These are phyloP conservation scores for Eidolon helvum DNA, from an alignment of 2,113 vertebrate species.

Conservation along the genomic window DNA sequence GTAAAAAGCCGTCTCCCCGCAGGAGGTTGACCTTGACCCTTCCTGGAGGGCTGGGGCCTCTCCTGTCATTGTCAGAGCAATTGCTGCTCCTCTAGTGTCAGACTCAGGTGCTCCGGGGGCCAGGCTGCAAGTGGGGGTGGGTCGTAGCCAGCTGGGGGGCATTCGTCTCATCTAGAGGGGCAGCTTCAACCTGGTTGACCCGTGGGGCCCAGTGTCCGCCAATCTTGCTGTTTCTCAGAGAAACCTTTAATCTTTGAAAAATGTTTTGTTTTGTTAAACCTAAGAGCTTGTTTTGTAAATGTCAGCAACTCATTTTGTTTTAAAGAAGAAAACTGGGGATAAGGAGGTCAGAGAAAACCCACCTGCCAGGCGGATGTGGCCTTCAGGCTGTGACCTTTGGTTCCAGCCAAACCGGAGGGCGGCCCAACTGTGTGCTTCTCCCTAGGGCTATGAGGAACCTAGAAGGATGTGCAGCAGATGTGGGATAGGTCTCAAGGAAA, in stretches of 20 bases:
- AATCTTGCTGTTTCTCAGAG: background rate
- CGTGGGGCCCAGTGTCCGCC: background rate
- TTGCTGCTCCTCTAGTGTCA: background rate
- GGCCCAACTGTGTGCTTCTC: background rate
- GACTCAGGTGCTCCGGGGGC: background rate
- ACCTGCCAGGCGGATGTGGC: background rate
- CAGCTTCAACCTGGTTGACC: background rate
- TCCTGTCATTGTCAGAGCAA: background rate
- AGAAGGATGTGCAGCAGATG: background rate
- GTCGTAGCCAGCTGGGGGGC: background rate
- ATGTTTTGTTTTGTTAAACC: background rate
- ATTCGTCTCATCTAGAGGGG: background rate
- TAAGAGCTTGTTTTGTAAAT: background rate
- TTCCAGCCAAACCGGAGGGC: background rate
- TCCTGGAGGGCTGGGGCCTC: background rate
- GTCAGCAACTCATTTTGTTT: background rate
- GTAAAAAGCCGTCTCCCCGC: background rate
- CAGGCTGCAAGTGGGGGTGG: background rate
- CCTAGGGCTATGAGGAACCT: background rate
- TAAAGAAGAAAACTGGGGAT: background rate
- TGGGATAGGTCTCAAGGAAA: background rate
- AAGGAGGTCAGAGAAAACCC: background rate
- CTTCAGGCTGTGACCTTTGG: background rate
- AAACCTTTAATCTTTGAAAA: background rate
- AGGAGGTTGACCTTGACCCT: background rate